Evolutionary conservation across 2,888 invertebrate species (phyloP).

Genomic region (Artemia sinica): DNA sequence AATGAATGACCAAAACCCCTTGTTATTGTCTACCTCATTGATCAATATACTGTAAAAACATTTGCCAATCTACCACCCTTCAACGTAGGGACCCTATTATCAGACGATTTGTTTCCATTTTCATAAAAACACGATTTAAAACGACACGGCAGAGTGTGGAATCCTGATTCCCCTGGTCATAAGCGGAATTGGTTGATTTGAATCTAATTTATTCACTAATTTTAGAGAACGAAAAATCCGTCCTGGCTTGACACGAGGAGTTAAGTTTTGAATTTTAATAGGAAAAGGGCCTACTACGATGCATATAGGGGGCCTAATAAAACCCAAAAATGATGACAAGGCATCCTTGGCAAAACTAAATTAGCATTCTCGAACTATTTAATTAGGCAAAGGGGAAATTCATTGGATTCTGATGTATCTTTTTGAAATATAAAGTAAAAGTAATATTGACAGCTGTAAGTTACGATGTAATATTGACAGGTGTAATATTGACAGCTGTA

Average conservation of each 20-base stretch:
- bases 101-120: slow-evolving; percentile 6
- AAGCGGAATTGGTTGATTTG: slow-evolving; percentile 9
- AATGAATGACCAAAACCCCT: too few species aligned
- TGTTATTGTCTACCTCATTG: too few species aligned
- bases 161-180: slow-evolving; percentile 7
- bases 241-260: slow-evolving; percentile 1
- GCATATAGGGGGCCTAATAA: slow-evolving; percentile 12
- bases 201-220: slow-evolving; percentile 14
- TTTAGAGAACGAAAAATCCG: slow-evolving; percentile 1
- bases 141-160: not conserved
- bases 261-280: slow-evolving; percentile 7
- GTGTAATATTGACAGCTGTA: too few species aligned
- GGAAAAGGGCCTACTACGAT: slow-evolving; percentile 12
- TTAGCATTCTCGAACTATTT: too few species aligned
- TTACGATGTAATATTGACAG: too few species aligned
- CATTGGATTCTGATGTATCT: too few species aligned
- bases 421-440: too few species aligned
- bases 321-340: slow-evolving; percentile 9
- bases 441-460: too few species aligned
- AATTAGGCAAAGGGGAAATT: too few species aligned
- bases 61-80: too few species aligned
- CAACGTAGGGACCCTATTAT: not conserved
- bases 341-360: too few species aligned
- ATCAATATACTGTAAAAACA: too few species aligned
- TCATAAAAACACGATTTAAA: not conserved